A percentile compares a stretch with the other conserved stretches of the same genome.
phyloP scores from a whole-genome alignment of 2,888 invertebrate species.

The Spilosoma lubricipeda region DNA sequence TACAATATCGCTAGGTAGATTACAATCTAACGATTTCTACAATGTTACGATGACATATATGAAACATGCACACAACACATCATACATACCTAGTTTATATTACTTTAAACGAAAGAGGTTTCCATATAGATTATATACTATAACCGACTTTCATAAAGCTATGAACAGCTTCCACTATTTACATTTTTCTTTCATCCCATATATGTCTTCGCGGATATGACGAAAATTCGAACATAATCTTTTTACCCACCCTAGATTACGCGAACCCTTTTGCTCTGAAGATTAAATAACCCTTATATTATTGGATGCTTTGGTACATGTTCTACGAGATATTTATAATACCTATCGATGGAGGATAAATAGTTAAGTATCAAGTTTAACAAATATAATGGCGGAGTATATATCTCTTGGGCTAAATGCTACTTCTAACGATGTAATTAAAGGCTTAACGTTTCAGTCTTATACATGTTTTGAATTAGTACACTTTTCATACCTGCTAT shows the following conservation, averaged over 20 bases:
- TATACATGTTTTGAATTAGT: not conserved
- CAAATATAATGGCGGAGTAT: slow-evolving; percentile 11
- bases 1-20: too few relatives aligned
- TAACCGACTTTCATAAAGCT: not conserved
- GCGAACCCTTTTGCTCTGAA: slow-evolving; percentile 20
- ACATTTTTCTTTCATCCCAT: not conserved
- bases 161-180: slow-evolving; percentile 11
- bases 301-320: slow-evolving; percentile 38
- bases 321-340: slow-evolving; percentile 14
- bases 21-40: too few relatives aligned
- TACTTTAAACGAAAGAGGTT: not conserved
- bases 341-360: slow-evolving; percentile 14
- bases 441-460: not conserved
- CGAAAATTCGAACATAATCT: slow-evolving; percentile 9
- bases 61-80: not conserved
- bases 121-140: not conserved
- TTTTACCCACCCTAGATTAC: slow-evolving; percentile 5
- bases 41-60: too few relatives aligned
- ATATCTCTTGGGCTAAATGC: not conserved
- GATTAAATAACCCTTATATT: slow-evolving; percentile 45
- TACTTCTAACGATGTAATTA: not conserved
- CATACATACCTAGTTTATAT: not conserved
- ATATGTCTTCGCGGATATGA: slow-evolving; percentile 9
- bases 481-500: too few relatives aligned
- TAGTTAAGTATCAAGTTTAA: slow-evolving; percentile 15